Percentiles rank a stretch among this genome's conserved stretches.
phyloP scores from a whole-genome alignment of 2,113 vertebrate species.

The Pipra filicauda region DNA sequence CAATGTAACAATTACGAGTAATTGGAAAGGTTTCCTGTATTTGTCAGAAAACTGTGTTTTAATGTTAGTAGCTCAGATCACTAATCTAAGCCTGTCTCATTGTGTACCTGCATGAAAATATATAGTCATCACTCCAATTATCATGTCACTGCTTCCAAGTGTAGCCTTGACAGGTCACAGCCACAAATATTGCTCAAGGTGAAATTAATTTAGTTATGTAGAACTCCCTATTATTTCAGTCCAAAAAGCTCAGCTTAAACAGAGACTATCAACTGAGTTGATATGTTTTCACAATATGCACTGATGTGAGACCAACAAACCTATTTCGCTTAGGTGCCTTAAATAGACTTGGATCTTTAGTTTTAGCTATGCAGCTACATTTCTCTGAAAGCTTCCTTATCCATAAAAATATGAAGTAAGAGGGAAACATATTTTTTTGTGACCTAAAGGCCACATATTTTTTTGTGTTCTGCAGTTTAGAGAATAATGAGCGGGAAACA shows the following conservation, averaged over 20 bases:
- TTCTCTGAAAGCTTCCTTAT: conserved; percentile 35
- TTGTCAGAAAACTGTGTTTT: not conserved
- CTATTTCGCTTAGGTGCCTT: conserved; percentile 23
- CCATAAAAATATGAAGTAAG: not conserved
- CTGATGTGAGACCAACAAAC: conserved; percentile 9
- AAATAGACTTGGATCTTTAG: conserved; percentile 10
- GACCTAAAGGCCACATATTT: not conserved
- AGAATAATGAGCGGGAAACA: not conserved
- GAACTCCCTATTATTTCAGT: conserved; percentile 41
- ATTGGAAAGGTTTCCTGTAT: not conserved
- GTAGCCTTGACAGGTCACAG: conserved; percentile 47
- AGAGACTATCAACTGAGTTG: conserved; percentile 26
- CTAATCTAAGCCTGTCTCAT: not conserved
- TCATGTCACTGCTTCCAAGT: not conserved
- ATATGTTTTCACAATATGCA: conserved; percentile 20
- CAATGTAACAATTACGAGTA: not conserved
- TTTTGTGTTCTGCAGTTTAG: not conserved
- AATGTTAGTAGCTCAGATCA: not conserved
- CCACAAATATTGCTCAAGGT: conserved; percentile 46
- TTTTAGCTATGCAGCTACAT: conserved; percentile 42
- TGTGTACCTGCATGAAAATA: not conserved
- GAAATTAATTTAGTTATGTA: conserved; percentile 51
- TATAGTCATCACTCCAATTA: not conserved
- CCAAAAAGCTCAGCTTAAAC: conserved; percentile 19
- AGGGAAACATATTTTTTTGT: not conserved